Evolutionary conservation across 2,113 vertebrate species (phyloP).

Genomic region (Caranx ignobilis): DNA sequence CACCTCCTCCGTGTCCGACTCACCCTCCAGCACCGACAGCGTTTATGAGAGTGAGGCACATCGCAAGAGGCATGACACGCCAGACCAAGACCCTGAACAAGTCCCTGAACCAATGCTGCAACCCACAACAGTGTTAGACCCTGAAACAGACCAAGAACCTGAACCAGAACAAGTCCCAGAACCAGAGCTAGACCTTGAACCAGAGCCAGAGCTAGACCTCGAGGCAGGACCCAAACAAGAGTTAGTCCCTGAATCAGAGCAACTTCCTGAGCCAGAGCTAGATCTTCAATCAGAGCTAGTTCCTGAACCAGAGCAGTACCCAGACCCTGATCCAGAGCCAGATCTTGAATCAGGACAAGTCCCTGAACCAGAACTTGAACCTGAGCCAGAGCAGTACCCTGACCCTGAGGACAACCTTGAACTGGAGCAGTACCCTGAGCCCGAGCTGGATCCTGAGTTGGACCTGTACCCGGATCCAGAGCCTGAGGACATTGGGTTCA

Average conservation of each 20-base stretch:
- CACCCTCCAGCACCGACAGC: slow-evolving; percentile 80
- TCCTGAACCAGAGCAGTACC: not conserved
- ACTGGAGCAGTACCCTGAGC: not conserved
- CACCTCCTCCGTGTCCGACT: slow-evolving; percentile 80
- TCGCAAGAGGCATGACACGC: slow-evolving; percentile 63
- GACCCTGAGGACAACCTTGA: slow-evolving; percentile 8
- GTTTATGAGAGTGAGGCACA: slow-evolving; percentile 80
- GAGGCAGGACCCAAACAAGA: not conserved
- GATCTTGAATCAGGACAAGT: not conserved
- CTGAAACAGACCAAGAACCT: not conserved
- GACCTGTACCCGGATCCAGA: slow-evolving; percentile 45
- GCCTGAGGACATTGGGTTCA: slow-evolving; percentile 16
- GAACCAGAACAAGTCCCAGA: not conserved
- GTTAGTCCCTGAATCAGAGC: slow-evolving; percentile 17
- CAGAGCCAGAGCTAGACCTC: not conserved
- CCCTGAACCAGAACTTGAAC: slow-evolving; percentile 15
- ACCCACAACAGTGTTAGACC: not conserved
- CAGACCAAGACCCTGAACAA: slow-evolving; percentile 60
- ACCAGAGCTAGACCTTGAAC: not conserved
- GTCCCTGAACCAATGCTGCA: no score
- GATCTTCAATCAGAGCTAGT: not conserved
- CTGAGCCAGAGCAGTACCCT: slow-evolving; percentile 7
- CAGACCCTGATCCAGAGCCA: not conserved
- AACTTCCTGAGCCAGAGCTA: not conserved
- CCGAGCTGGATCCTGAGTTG: slow-evolving; percentile 27